phyloP scores from a whole-genome alignment of 1,140 invertebrate genomes.

The Oncopodura yosiiana region DNA sequence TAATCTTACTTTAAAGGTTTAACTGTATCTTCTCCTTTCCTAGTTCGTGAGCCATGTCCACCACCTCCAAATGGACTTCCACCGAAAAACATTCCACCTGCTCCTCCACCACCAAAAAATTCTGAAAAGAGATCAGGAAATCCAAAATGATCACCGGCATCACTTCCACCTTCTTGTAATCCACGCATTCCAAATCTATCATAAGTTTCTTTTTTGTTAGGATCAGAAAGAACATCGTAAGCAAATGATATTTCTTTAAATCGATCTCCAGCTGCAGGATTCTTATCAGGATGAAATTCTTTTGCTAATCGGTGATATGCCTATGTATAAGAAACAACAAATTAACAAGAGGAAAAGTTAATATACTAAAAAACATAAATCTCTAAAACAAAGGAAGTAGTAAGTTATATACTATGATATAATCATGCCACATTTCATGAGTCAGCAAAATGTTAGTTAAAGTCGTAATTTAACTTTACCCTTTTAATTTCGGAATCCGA shows the following conservation, averaged over 20 bases:
- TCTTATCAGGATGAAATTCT: slow-evolving; percentile 81
- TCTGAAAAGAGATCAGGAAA: slow-evolving; percentile 52
- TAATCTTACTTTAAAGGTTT: slow-evolving; percentile 51
- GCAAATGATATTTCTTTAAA: slow-evolving; percentile 84
- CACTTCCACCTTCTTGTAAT: slow-evolving; percentile 58
- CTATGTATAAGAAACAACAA: slow-evolving; percentile 42
- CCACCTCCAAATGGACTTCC: slow-evolving; percentile 41
- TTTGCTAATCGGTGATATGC: slow-evolving; percentile 73
- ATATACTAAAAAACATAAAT: neutral
- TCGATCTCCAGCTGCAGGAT: slow-evolving; percentile 68
- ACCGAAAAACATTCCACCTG: slow-evolving; percentile 43
- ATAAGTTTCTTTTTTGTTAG: slow-evolving; percentile 53
- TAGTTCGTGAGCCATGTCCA: slow-evolving; percentile 43
- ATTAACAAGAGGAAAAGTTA: neutral
- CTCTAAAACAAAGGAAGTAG: neutral
- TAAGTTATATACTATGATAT: neutral
- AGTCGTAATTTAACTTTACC: slow-evolving; percentile 47
- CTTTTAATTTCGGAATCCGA: slow-evolving; percentile 75
- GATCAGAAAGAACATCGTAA: slow-evolving; percentile 67
- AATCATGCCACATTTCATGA: neutral
- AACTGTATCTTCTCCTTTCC: slow-evolving; percentile 42
- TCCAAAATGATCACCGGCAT: slow-evolving; percentile 45
- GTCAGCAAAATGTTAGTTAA: slow-evolving; percentile 4
- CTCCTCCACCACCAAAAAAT: slow-evolving; percentile 51
- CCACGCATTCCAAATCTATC: slow-evolving; percentile 69